These are phyloP conservation scores for Australoheros facetus DNA, from an alignment of 2,797 vertebrate genomes.

Conservation along the genomic window DNA sequence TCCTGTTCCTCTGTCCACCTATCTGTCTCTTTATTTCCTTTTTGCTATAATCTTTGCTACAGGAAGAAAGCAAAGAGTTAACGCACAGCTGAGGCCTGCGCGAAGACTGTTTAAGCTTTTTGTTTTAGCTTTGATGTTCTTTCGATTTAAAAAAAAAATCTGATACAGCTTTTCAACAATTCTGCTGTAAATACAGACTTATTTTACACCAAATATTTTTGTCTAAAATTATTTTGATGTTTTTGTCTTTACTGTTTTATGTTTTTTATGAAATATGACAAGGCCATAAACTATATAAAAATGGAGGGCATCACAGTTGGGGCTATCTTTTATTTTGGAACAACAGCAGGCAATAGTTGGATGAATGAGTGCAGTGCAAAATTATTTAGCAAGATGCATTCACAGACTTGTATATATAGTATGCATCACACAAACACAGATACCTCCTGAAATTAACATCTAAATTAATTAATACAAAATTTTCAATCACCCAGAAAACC, in stretches of 20 bases:
- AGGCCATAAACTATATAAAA: background rate
- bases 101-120: slow-evolving; percentile 1
- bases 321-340: background rate
- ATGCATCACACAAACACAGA: background rate
- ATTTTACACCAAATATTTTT: background rate
- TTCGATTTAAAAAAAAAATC: background rate
- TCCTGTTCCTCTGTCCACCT: slow-evolving; percentile 33
- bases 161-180: background rate
- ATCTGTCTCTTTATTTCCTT: slow-evolving; percentile 49
- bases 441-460: background rate
- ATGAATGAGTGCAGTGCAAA: background rate
- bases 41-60: slow-evolving; percentile 62
- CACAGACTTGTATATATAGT: background rate
- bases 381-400: background rate
- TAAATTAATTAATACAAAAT: background rate
- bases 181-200: background rate
- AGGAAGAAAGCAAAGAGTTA: slow-evolving; percentile 51
- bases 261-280: background rate
- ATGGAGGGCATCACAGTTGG: background rate
- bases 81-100: slow-evolving; percentile 12
- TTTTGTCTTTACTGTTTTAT: background rate
- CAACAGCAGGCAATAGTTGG: background rate
- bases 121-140: background rate
- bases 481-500: background rate
- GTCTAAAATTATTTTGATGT: background rate